A percentile compares a stretch with the other conserved stretches of the same genome.
phyloP scores from a whole-genome alignment of 2,888 invertebrate genomes.

The Ochlodes sylvanus region DNA sequence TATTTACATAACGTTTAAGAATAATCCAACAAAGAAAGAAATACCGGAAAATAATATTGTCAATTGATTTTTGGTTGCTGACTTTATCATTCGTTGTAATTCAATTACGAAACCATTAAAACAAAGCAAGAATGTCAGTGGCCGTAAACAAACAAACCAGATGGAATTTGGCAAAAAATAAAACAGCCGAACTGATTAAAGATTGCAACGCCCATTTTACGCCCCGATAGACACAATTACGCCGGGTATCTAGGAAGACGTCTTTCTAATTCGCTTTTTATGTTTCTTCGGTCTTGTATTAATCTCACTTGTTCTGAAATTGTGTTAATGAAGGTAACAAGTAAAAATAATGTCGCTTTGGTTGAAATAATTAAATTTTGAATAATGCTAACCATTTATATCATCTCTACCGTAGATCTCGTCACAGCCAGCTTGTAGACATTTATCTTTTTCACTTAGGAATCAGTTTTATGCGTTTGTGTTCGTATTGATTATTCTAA shows the following conservation, averaged over 20 bases:
- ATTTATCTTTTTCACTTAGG: slow-evolving; percentile 19
- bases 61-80: background rate
- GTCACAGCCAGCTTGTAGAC: too few species aligned
- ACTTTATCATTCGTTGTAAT: slow-evolving; percentile 10
- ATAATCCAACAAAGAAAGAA: too few species aligned
- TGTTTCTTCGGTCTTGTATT: slow-evolving; percentile 46
- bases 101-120: slow-evolving; percentile 36
- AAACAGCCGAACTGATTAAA: slow-evolving; percentile 67
- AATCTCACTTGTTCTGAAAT: slow-evolving; percentile 42
- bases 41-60: too few species aligned
- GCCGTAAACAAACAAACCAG: slow-evolving; percentile 54
- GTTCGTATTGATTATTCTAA: too few species aligned
- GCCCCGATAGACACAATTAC: slow-evolving; percentile 80
- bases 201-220: slow-evolving; percentile 80
- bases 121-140: slow-evolving; percentile 45
- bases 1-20: too few species aligned
- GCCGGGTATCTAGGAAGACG: slow-evolving; percentile 59
- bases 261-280: slow-evolving; percentile 58
- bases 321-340: slow-evolving; percentile 44
- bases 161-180: slow-evolving; percentile 52
- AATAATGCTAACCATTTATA: too few species aligned
- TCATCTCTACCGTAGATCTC: too few species aligned
- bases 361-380: too few species aligned
- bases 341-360: too few species aligned
- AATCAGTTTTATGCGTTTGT: background rate